These are phyloP conservation scores for Notodromas monacha DNA, from an alignment of 2,888 invertebrate genomes.

Conservation along the genomic window DNA sequence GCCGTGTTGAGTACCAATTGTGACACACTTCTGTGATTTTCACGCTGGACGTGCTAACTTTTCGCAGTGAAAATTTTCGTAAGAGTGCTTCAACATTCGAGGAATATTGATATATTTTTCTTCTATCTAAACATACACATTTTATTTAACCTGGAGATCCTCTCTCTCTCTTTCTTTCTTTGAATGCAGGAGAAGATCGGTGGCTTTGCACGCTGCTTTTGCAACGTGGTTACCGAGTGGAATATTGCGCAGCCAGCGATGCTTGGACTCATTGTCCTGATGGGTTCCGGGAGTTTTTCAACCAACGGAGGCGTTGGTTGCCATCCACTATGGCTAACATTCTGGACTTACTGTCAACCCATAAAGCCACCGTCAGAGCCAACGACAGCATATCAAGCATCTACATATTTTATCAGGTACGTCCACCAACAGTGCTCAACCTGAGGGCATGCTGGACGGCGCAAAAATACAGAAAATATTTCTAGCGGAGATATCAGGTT, in stretches of 20 bases:
- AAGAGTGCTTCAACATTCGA: no score
- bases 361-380: slow-evolving; percentile 17
- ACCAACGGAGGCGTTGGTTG: slow-evolving; percentile 23
- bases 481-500: no score
- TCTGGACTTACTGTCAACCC: slow-evolving; percentile 19
- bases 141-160: no score
- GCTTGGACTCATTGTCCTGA: slow-evolving; percentile 21
- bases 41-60: no score
- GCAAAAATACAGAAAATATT: no score
- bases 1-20: no score
- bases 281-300: slow-evolving; percentile 23
- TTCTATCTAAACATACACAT: no score
- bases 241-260: slow-evolving; percentile 18
- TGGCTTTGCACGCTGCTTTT: slow-evolving; percentile 23
- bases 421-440: slow-evolving; percentile 6
- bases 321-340: slow-evolving; percentile 25
- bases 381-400: slow-evolving; percentile 21
- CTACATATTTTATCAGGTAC: slow-evolving; percentile 15
- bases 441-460: no score
- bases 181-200: slow-evolving; percentile 16
- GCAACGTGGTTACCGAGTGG: slow-evolving; percentile 20
- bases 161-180: no score
- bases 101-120: no score
- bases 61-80: no score
- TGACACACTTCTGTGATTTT: no score